Conservation (phyloP, 2,797 vertebrate species). For the Gallinago solitaria region DNA sequence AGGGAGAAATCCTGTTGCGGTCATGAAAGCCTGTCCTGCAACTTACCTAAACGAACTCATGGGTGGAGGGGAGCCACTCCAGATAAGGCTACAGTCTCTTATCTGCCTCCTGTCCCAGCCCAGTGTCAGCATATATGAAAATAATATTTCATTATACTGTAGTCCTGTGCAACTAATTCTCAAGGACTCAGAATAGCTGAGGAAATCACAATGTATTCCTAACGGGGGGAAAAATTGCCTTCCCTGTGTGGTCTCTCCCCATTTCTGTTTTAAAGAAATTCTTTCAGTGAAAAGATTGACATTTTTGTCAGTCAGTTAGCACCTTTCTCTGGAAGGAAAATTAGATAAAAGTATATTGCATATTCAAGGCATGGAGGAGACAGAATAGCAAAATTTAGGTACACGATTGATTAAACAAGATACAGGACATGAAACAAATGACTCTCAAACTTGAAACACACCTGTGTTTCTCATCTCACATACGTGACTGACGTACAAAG, state of each 20-base stretch:
- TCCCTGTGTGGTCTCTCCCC: background rate
- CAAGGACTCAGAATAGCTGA: background rate
- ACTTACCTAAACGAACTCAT: background rate
- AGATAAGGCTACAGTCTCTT: fast-evolving
- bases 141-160: background rate
- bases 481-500: background rate
- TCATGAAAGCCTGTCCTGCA: background rate
- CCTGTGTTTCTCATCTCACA: background rate
- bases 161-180: background rate
- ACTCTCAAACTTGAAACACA: background rate
- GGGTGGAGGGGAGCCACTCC: background rate
- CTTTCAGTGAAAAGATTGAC: background rate
- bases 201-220: background rate
- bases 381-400: background rate
- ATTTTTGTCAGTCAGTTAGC: background rate
- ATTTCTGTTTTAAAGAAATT: background rate
- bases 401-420: background rate
- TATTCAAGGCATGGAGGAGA: background rate
- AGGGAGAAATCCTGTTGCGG: background rate
- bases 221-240: fast-evolving
- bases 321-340: background rate
- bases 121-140: background rate
- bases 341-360: background rate
- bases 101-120: background rate
- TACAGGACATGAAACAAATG: background rate